Evolutionary conservation across 2,797 vertebrate species (phyloP).

Genomic region (Syndactyla subalaris): DNA sequence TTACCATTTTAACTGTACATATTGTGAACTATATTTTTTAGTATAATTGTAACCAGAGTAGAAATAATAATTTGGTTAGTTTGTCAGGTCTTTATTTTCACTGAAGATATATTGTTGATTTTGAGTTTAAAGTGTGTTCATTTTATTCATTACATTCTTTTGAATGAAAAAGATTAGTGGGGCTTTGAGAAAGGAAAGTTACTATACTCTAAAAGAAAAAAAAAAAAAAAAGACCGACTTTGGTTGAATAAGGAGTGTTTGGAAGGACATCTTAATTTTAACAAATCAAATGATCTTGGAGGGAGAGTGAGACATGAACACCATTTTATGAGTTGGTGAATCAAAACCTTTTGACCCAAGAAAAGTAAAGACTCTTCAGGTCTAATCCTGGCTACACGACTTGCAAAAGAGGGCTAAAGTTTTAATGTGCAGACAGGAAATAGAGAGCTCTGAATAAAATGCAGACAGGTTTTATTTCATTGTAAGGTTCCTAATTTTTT

Average conservation of each 20-base stretch:
- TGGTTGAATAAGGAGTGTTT: neutral
- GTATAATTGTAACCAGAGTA: neutral
- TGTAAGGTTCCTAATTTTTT: neutral
- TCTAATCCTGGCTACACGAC: neutral
- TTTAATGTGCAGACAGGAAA: neutral
- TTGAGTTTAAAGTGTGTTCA: neutral
- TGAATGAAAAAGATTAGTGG: neutral
- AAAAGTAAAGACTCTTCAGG: neutral
- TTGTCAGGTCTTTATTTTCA: neutral
- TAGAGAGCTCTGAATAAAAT: neutral
- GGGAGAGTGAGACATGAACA: neutral
- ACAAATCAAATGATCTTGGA: neutral
- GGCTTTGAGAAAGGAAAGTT: neutral
- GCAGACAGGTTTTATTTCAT: neutral
- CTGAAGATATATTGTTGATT: neutral
- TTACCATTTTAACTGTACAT: neutral
- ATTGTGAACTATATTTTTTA: neutral
- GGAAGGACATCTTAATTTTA: neutral
- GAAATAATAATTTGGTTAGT: neutral
- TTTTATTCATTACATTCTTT: neutral
- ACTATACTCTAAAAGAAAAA: neutral
- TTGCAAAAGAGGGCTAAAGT: neutral
- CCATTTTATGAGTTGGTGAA: neutral
- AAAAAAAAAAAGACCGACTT: accelerated
- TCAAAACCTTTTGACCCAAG: neutral